These are phyloP conservation scores for Heteromurus nitidus DNA, from an alignment of 2,888 invertebrate genomes.

Conservation along the genomic window DNA sequence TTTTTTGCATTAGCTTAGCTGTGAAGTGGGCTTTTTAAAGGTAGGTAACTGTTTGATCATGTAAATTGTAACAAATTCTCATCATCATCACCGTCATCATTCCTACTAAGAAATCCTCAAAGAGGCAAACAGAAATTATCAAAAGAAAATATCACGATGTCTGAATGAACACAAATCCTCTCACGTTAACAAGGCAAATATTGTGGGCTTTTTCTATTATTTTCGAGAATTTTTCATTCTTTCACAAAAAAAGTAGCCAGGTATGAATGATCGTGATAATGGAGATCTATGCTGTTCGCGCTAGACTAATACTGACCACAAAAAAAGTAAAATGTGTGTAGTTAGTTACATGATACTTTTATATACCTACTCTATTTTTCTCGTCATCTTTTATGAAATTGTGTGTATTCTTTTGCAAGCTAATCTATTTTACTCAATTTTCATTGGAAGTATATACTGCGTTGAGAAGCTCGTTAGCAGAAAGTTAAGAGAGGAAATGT, in stretches of 20 bases:
- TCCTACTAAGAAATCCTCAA: no score
- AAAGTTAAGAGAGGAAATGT: slow-evolving; percentile 30
- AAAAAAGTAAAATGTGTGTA: no score
- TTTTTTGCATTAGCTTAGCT: background rate
- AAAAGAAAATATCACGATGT: slow-evolving; percentile 10
- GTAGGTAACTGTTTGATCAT: slow-evolving; percentile 10
- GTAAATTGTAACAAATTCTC: slow-evolving; percentile 9
- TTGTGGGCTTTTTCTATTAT: background rate
- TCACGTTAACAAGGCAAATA: slow-evolving; percentile 9
- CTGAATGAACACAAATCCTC: slow-evolving; percentile 15
- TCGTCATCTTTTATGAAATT: no score
- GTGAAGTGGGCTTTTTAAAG: background rate
- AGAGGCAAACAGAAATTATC: slow-evolving; percentile 15
- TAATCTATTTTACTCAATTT: no score
- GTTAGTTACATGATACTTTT: no score
- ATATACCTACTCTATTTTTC: no score
- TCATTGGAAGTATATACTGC: no score
- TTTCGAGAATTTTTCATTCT: background rate
- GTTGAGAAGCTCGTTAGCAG: slow-evolving; percentile 25
- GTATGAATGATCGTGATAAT: no score
- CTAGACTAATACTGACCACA: no score
- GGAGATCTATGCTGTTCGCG: no score
- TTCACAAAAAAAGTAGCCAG: no score
- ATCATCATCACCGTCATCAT: slow-evolving; percentile 12
- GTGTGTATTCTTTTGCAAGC: no score